phyloP scores from a whole-genome alignment of 2,113 vertebrate genomes.

The Carassius carassius region DNA sequence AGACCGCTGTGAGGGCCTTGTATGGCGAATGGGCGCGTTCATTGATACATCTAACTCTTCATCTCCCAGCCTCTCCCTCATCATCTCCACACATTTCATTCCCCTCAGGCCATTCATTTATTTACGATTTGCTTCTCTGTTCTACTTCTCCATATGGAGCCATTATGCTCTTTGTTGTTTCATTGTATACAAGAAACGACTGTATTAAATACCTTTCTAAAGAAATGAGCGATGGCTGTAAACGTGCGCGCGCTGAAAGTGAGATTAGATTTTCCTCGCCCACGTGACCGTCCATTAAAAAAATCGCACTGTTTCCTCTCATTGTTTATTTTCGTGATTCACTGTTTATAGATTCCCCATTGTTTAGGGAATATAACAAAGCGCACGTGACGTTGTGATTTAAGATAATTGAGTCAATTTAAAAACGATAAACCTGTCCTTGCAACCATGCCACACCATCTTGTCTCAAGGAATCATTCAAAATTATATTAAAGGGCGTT shows the following conservation, averaged over 20 bases:
- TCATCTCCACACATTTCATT: conserved; percentile 30
- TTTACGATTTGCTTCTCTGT: conserved; percentile 5
- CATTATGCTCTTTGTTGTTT: not conserved
- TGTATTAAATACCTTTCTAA: not conserved
- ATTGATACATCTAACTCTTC: conserved; percentile 78
- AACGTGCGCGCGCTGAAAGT: conserved; percentile 37
- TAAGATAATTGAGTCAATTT: not conserved
- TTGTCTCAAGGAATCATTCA: not conserved
- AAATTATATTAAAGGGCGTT: not conserved
- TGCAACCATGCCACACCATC: not conserved
- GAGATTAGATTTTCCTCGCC: conserved; percentile 52
- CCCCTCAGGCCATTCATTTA: conserved; percentile 36
- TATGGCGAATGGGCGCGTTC: conserved; percentile 77
- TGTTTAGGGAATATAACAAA: not conserved
- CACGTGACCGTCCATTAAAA: conserved; percentile 63
- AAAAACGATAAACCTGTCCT: not conserved
- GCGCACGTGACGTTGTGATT: not conserved
- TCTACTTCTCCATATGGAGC: conserved; percentile 17
- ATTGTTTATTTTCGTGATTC: conserved; percentile 52
- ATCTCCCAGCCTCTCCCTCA: conserved; percentile 60
- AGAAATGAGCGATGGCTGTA: not conserved
- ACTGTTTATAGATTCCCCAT: conserved; percentile 1
- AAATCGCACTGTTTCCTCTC: conserved; percentile 41
- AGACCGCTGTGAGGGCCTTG: conserved; percentile 63
- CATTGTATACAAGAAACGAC: not conserved